These are phyloP conservation scores for Hirtodrosophila cameraria DNA, from an alignment of 2,888 invertebrate genomes.

Conservation along the genomic window DNA sequence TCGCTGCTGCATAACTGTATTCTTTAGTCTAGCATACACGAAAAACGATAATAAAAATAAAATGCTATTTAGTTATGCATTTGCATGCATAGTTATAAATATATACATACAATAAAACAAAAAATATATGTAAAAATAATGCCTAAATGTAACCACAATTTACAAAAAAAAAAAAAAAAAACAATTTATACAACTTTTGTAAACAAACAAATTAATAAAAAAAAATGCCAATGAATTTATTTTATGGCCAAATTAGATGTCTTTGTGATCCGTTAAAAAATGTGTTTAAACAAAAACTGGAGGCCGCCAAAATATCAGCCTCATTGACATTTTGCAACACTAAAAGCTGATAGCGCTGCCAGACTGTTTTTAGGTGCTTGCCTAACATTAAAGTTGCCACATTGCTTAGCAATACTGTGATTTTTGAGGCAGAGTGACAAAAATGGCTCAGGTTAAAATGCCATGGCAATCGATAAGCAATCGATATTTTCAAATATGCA, in stretches of 20 bases:
- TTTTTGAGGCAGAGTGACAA: not conserved
- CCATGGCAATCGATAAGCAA: too few relatives aligned
- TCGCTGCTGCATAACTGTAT: constrained; percentile 69
- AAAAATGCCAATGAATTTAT: constrained; percentile 63
- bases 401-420: too few relatives aligned
- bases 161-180: constrained; percentile 40
- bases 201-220: constrained; percentile 57
- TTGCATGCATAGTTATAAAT: constrained; percentile 46
- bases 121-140: constrained; percentile 41
- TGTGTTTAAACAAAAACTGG: constrained; percentile 4
- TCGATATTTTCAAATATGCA: too few relatives aligned
- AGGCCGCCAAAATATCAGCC: not conserved
- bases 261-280: not conserved
- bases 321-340: too few relatives aligned
- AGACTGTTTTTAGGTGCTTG: too few relatives aligned
- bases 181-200: constrained; percentile 70
- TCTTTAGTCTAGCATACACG: constrained; percentile 55
- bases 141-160: constrained; percentile 62
- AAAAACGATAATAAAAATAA: constrained; percentile 7
- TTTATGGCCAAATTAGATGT: constrained; percentile 27
- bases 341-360: too few relatives aligned
- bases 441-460: too few relatives aligned
- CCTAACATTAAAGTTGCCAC: too few relatives aligned
- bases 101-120: constrained; percentile 12
- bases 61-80: constrained; percentile 48